Base-by-base conservation (phyloP, 2,888 invertebrate species). In the Diogma glabrata region DNA sequence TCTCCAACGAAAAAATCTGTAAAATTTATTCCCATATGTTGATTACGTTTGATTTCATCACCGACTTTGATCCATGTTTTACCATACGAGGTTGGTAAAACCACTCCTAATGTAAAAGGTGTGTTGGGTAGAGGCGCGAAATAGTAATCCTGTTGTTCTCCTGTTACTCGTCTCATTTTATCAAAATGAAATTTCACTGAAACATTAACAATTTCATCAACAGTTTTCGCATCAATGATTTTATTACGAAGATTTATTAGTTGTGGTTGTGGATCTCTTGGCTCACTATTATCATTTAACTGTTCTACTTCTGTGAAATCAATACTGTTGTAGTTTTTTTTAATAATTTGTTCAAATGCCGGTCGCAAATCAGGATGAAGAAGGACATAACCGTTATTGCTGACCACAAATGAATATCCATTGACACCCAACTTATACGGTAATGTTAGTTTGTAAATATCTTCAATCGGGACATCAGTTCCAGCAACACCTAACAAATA, bases 221-320 rank as follows among this genome's bases (percentile, higher is more conserved):
- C 46, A 19, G 75, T 71, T n/a, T 72, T 67, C 33, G 84, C 82
- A 48, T 82, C 76, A 3, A 91, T 87, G 68, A 93, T 75, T 46
- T 77, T 76, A 54, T 76, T 67, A n/a, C 92, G 75, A 20, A 70
- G 57, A 53, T 66, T 53, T 51, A 71, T 64, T 51, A 85, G 76
- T 53, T 75, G 67, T 0, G 75, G 71, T 3, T 79, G 77, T 0
- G 82, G 74, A 57, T 78, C 77, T 51, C 90, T 75, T 0, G 85
- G 79, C 0, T 73, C 76, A 49, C 76, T 73, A 3, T 79, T 78
- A 57, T 76, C 75, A 60, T 87, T 84, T 20, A 87, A 77, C 57
- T 94, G 84, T 67, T 97, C 96, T 6, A 97, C 87, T 72, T 97
- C 96, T 2, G 88, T 84, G 53, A 99, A 77, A 70, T 97, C 97